Conservation (phyloP, 1,140 invertebrate species). For the Monomorium pharaonis region DNA sequence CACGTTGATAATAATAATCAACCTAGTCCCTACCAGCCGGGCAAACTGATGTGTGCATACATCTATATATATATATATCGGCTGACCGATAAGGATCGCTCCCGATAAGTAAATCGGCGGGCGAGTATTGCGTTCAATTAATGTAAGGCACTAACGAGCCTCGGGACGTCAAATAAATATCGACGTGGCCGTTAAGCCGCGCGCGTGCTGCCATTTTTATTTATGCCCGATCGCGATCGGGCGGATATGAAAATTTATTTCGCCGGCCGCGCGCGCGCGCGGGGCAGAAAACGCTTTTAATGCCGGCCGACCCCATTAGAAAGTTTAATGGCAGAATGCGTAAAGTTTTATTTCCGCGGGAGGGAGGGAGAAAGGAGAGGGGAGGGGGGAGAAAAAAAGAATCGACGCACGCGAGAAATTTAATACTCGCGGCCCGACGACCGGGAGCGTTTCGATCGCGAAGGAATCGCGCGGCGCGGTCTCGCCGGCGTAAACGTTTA, state of each 20-base stretch:
- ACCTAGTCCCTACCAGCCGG: background rate
- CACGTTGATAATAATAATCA: background rate
- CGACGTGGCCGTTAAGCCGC: slow-evolving; percentile 33
- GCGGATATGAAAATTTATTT: slow-evolving; percentile 52
- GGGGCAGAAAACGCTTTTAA: slow-evolving; percentile 37
- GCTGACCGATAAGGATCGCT: background rate
- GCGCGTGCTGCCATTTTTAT: slow-evolving; percentile 39
- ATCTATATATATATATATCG: background rate
- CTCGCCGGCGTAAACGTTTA: slow-evolving; percentile 55
- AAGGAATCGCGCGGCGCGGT: slow-evolving; percentile 27
- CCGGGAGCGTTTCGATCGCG: slow-evolving; percentile 38
- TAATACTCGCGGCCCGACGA: slow-evolving; percentile 41
- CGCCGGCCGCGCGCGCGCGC: background rate
- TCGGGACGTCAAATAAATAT: slow-evolving; percentile 48
- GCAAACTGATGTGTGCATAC: too few relatives aligned
- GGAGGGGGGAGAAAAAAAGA: background rate
- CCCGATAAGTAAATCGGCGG: slow-evolving; percentile 27
- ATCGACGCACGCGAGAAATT: slow-evolving; percentile 46
- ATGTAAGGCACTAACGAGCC: slow-evolving; percentile 38
- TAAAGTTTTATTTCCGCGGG: slow-evolving; percentile 55
- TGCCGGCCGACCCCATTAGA: slow-evolving; percentile 54
- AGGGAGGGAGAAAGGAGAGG: background rate
- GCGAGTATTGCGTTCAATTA: slow-evolving; percentile 21
- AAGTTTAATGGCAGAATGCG: slow-evolving; percentile 60
- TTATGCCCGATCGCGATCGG: slow-evolving; percentile 49